Evolutionary conservation across 1,140 invertebrate species (phyloP).

Genomic region (Meteorus sp.): DNA sequence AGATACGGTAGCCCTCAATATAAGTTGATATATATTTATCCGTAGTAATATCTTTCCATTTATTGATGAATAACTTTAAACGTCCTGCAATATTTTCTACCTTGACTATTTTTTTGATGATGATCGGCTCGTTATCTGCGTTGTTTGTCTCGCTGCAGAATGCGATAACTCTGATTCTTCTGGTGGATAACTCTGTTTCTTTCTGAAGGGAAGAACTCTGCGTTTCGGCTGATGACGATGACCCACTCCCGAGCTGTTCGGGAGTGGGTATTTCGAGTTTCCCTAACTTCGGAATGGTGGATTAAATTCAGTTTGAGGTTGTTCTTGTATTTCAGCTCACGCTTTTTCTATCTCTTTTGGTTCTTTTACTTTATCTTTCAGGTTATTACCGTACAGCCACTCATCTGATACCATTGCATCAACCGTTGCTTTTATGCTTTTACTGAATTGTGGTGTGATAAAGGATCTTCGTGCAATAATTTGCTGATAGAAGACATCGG

Average conservation of each 20-base stretch:
- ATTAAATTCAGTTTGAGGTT: background rate
- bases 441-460: slow-evolving; percentile 24
- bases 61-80: no score
- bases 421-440: slow-evolving; percentile 34
- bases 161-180: background rate
- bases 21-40: no score
- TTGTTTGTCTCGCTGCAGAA: no score
- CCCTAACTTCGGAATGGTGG: slow-evolving; percentile 6
- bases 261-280: slow-evolving; percentile 25
- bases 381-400: slow-evolving; percentile 33
- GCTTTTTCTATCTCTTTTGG: slow-evolving; percentile 26
- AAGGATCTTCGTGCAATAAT: slow-evolving; percentile 25
- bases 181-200: slow-evolving; percentile 1
- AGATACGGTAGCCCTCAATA: slow-evolving; percentile 29
- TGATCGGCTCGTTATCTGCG: no score
- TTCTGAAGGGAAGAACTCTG: slow-evolving; percentile 8
- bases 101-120: no score
- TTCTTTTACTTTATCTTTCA: slow-evolving; percentile 20
- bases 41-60: no score
- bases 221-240: background rate
- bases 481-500: slow-evolving; percentile 34
- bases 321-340: slow-evolving; percentile 23
- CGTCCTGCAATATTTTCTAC: no score
- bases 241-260: slow-evolving; percentile 8
- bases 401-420: slow-evolving; percentile 34